Conservation (phyloP, 2,113 vertebrate genomes). For the Cynopterus brachyotis region DNA sequence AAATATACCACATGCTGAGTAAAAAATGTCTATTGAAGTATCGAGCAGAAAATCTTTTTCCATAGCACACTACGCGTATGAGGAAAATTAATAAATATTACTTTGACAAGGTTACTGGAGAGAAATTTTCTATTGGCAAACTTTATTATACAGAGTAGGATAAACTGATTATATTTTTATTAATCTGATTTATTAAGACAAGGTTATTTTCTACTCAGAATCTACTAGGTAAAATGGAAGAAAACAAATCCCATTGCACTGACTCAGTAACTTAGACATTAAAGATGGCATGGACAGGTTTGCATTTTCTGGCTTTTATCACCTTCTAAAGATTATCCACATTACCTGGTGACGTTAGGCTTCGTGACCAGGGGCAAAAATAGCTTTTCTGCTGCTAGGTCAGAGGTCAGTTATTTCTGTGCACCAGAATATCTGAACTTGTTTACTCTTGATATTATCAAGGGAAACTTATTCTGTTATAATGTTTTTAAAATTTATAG, state of each 20-base stretch:
- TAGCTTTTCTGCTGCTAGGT: not conserved
- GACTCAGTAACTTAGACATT: not conserved
- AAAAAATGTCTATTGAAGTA: slow-evolving; percentile 53
- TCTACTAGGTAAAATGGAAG: slow-evolving; percentile 16
- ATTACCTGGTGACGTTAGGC: not conserved
- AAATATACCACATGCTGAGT: slow-evolving; percentile 54
- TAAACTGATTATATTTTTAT: slow-evolving; percentile 5
- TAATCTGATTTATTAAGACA: slow-evolving; percentile 45
- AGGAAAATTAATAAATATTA: slow-evolving; percentile 44
- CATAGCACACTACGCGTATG: not conserved
- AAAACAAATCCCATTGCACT: not conserved
- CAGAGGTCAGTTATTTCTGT: not conserved
- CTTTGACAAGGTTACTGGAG: slow-evolving; percentile 13
- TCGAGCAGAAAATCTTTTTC: slow-evolving; percentile 50
- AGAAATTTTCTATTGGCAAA: slow-evolving; percentile 39
- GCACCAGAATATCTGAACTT: not conserved
- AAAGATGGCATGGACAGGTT: not conserved
- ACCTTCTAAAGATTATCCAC: not conserved
- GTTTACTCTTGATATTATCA: not conserved
- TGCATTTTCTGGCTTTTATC: not conserved
- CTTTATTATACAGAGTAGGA: slow-evolving; percentile 37
- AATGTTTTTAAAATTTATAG: not conserved
- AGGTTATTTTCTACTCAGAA: slow-evolving; percentile 27
- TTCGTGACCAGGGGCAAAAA: not conserved
- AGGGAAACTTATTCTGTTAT: not conserved